Evolutionary conservation across 2,888 invertebrate genomes (phyloP), one percentile per base, ranked within the genome.

Genomic region (Cantharis lateralis): DNA sequence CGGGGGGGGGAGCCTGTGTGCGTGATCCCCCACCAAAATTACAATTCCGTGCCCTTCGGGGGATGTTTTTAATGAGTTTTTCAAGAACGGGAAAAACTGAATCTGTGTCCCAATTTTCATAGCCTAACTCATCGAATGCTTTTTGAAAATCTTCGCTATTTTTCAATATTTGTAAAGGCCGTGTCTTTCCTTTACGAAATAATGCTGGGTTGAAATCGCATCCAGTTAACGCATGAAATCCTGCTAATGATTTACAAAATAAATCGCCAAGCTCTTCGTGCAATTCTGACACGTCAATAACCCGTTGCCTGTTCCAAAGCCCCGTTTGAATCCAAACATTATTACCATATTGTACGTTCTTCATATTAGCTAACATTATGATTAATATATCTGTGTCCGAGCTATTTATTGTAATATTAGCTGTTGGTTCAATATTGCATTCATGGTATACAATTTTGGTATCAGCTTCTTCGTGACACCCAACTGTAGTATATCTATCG

Each of bases 401-500:
- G 10, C 81, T 73, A 81, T 81, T 84, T 3, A 84, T 72, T 68
- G 83, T 74, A 77, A 84, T 79, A 75, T 68, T 85, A 61, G 80
- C 81, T 10, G 66, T 32, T 83, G 83, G 79, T n/a, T n/a, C n/a
- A n/a, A n/a, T n/a, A n/a, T n/a, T n/a, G n/a, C n/a, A n/a, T n/a
- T n/a, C n/a, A n/a, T n/a, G n/a, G n/a, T 80, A 82, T 62, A 84
- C 76, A 68, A 83, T 83, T 68, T 82, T 63, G 0, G 83, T 83
- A 78, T 84, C 84, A 7, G 84, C 84, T 62, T 84, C 83, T 79
- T 84, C 82, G 69, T 83, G 82, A 64, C 82, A 13, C 80, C 82
- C 82, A 79, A 80, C 74, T 71, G n/a, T n/a, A n/a, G 18, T 73
- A 78, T 79, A 80, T 66, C 73, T 71, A 68, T 24, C 10, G 10